Percentiles rank a stretch among this genome's conserved stretches.
Conservation (phyloP, 1,140 invertebrate genomes). For the Drosophila teissieri region DNA sequence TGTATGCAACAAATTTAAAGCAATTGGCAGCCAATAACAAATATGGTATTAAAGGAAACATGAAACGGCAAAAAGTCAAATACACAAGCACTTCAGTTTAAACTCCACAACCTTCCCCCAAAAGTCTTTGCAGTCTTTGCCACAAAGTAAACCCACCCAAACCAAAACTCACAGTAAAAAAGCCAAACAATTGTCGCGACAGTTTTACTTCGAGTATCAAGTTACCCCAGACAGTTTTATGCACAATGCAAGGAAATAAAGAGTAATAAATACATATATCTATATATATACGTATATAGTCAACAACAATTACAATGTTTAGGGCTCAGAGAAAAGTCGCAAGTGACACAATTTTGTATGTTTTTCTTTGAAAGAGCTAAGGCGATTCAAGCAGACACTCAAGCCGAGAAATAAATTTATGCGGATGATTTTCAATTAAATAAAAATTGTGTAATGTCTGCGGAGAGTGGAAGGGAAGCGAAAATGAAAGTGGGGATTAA, state of each 20-base stretch:
- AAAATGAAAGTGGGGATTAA: slow-evolving; percentile 70
- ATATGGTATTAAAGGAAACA: slow-evolving; percentile 37
- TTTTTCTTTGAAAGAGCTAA: slow-evolving; percentile 50
- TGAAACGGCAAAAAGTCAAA: slow-evolving; percentile 44
- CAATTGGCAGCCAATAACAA: slow-evolving; percentile 50
- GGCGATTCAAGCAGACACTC: slow-evolving; percentile 42
- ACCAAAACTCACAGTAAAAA: slow-evolving; percentile 9
- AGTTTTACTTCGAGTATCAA: slow-evolving; percentile 62
- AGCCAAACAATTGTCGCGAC: slow-evolving; percentile 64
- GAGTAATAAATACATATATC: slow-evolving; percentile 30
- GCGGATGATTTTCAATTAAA: slow-evolving; percentile 66
- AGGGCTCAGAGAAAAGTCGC: slow-evolving; percentile 54
- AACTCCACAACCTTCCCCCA: slow-evolving; percentile 10
- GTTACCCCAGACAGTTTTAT: slow-evolving; percentile 56
- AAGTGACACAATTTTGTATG: slow-evolving; percentile 71
- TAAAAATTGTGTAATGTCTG: slow-evolving; percentile 69
- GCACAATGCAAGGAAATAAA: slow-evolving; percentile 38
- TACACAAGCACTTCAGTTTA: slow-evolving; percentile 24
- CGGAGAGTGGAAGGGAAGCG: slow-evolving; percentile 31
- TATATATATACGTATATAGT: slow-evolving; percentile 14
- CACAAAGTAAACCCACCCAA: slow-evolving; percentile 17
- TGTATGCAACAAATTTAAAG: slow-evolving; percentile 70
- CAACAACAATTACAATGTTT: slow-evolving; percentile 68
- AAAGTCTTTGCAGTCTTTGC: slow-evolving; percentile 15
- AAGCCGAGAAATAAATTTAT: slow-evolving; percentile 16